Conservation (phyloP, 2,888 invertebrate species). For the Andrena trimmerana region DNA sequence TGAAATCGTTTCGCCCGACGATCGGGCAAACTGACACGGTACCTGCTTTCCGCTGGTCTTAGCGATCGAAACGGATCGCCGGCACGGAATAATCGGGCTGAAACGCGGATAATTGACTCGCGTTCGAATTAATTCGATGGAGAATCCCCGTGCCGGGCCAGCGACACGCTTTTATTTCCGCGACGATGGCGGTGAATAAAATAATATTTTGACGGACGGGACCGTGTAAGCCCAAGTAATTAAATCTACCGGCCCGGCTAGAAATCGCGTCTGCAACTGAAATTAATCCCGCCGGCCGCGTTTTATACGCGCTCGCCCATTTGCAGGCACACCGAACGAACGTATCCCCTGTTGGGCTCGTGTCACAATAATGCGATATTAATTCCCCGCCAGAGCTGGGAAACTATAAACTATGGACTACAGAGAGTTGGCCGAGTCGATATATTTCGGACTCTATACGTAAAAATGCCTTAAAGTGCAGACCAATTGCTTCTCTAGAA, state of each 20-base stretch:
- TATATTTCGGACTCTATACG: no score
- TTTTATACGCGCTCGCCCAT: slow-evolving; percentile 25
- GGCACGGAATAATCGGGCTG: slow-evolving; percentile 24
- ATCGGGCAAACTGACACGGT: neutral
- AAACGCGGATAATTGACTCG: slow-evolving; percentile 23
- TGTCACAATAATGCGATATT: slow-evolving; percentile 21
- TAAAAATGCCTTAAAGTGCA: no score
- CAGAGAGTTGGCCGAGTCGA: no score
- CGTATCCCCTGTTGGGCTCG: neutral
- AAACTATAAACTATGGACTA: neutral
- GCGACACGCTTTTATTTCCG: slow-evolving; percentile 39
- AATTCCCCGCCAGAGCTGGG: neutral
- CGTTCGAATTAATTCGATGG: slow-evolving; percentile 38
- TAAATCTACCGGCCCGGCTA: slow-evolving; percentile 31
- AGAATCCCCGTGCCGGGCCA: neutral
- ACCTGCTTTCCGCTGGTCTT: neutral
- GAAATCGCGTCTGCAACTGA: slow-evolving; percentile 44
- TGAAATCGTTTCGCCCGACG: neutral
- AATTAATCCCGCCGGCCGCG: slow-evolving; percentile 43
- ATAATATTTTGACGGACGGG: slow-evolving; percentile 53
- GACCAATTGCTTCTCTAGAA: no score
- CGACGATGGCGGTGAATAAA: slow-evolving; percentile 36
- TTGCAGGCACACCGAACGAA: slow-evolving; percentile 2
- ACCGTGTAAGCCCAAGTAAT: slow-evolving; percentile 44
- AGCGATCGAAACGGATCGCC: slow-evolving; percentile 6